Evolutionary conservation across 2,888 invertebrate genomes (phyloP).

Genomic region (Clistopyga incitator): DNA sequence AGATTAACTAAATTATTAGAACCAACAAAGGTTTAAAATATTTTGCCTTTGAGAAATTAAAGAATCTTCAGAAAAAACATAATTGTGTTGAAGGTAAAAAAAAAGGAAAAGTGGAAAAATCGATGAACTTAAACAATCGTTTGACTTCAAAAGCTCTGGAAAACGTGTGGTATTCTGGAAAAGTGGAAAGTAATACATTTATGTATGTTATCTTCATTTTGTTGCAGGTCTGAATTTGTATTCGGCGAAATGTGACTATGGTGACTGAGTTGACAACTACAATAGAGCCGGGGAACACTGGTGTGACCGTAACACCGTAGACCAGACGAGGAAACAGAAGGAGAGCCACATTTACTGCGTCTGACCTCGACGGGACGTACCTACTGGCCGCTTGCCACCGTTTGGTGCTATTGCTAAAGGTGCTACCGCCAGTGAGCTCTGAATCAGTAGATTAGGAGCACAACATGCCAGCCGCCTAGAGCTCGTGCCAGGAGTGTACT

Average conservation of each 20-base stretch:
- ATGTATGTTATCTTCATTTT: neutral
- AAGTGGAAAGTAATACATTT: neutral
- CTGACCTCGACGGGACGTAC: constrained; percentile 34
- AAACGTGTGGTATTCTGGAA: neutral
- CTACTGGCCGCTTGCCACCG: constrained; percentile 49
- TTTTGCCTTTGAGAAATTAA: no score
- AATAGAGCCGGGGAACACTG: neutral
- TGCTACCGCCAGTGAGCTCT: constrained; percentile 23
- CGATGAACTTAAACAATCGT: no score
- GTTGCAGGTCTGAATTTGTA: constrained; percentile 3
- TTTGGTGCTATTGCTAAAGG: constrained; percentile 9
- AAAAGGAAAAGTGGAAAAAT: no score
- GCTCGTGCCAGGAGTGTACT: constrained; percentile 4
- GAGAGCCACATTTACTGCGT: constrained; percentile 6
- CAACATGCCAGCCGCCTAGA: constrained; percentile 44
- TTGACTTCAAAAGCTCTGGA: no score
- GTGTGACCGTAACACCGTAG: neutral
- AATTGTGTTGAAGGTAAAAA: no score
- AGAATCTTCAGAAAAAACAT: no score
- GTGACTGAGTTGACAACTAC: constrained; percentile 7
- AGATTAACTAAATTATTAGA: no score
- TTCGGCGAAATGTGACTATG: neutral
- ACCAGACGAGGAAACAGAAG: constrained; percentile 1
- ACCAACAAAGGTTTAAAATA: no score
- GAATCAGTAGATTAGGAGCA: constrained; percentile 49